Evolutionary conservation across 1,140 invertebrate species (phyloP).

Genomic region (Danaus plexippus): DNA sequence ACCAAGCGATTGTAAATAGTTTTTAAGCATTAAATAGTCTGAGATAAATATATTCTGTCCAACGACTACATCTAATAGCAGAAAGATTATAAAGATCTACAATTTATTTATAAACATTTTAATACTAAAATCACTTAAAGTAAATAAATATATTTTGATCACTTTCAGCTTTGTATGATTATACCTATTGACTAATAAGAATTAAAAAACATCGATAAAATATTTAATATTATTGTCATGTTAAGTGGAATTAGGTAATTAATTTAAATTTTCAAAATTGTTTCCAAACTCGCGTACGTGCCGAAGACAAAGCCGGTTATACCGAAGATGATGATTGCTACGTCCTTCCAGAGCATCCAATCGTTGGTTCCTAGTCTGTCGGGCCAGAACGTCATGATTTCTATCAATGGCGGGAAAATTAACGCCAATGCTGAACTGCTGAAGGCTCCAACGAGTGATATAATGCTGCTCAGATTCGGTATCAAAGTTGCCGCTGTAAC

Average conservation of each 20-base stretch:
- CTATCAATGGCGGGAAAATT: slow-evolving; percentile 92
- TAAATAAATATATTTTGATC: slow-evolving; percentile 14
- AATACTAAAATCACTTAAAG: slow-evolving; percentile 20
- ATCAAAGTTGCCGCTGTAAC: slow-evolving; percentile 88
- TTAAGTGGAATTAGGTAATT: slow-evolving; percentile 9
- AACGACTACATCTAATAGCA: too few species aligned
- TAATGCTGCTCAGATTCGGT: slow-evolving; percentile 90
- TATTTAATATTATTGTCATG: slow-evolving; percentile 27
- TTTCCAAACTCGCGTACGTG: slow-evolving; percentile 82
- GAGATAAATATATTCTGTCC: too few species aligned
- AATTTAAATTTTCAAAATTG: slow-evolving; percentile 46
- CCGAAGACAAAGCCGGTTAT: slow-evolving; percentile 83
- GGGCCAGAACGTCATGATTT: slow-evolving; percentile 86
- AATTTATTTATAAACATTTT: slow-evolving; percentile 10
- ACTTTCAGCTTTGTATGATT: slow-evolving; percentile 12
- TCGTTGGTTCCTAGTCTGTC: slow-evolving; percentile 74
- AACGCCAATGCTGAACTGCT: slow-evolving; percentile 90
- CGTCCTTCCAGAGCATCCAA: slow-evolving; percentile 80
- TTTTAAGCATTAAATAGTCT: too few species aligned
- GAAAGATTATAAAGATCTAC: slow-evolving; percentile 8
- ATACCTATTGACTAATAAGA: slow-evolving; percentile 21
- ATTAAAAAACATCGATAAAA: slow-evolving; percentile 4
- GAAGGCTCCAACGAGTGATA: slow-evolving; percentile 92
- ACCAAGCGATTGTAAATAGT: too few species aligned
- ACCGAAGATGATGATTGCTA: slow-evolving; percentile 81